Conservation (phyloP, 2,797 vertebrate genomes). For the Brachyalestes nurse region DNA sequence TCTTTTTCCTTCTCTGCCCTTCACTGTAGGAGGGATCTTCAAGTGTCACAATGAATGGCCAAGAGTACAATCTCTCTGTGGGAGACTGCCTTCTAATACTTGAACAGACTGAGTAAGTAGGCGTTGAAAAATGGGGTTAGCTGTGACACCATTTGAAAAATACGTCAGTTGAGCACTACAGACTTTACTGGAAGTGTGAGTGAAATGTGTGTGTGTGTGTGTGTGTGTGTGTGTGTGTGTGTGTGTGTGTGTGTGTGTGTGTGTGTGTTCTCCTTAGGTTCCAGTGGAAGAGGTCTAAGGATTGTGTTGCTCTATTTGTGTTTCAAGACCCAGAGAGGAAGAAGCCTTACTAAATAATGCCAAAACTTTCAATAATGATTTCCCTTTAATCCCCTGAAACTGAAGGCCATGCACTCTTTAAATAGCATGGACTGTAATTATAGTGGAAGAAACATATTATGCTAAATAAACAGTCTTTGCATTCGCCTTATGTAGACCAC, state of each 20-base stretch:
- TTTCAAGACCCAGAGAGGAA: slow-evolving; percentile 87
- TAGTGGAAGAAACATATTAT: slow-evolving; percentile 8
- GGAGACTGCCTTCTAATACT: slow-evolving; percentile 88
- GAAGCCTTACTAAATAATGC: slow-evolving; percentile 66
- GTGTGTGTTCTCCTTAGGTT: slow-evolving; percentile 74
- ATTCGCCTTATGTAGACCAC: neutral
- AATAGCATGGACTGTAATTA: neutral
- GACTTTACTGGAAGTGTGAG: neutral
- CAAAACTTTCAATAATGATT: neutral
- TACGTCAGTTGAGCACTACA: neutral
- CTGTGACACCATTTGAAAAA: neutral
- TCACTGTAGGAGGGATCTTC: slow-evolving; percentile 87
- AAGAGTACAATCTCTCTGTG: slow-evolving; percentile 71
- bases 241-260: neutral
- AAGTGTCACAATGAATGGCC: slow-evolving; percentile 67
- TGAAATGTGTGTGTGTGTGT: neutral
- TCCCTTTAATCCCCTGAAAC: neutral
- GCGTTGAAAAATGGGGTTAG: slow-evolving; percentile 9
- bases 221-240: too few relatives aligned
- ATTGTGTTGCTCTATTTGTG: slow-evolving; percentile 81
- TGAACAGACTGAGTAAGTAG: slow-evolving; percentile 82
- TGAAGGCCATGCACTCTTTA: neutral
- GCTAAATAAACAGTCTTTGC: neutral
- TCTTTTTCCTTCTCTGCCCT: slow-evolving; percentile 26
- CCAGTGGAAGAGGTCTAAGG: slow-evolving; percentile 82